phyloP scores from a whole-genome alignment of 2,797 vertebrate genomes.

The Sternarchorhynchus goeldii region DNA sequence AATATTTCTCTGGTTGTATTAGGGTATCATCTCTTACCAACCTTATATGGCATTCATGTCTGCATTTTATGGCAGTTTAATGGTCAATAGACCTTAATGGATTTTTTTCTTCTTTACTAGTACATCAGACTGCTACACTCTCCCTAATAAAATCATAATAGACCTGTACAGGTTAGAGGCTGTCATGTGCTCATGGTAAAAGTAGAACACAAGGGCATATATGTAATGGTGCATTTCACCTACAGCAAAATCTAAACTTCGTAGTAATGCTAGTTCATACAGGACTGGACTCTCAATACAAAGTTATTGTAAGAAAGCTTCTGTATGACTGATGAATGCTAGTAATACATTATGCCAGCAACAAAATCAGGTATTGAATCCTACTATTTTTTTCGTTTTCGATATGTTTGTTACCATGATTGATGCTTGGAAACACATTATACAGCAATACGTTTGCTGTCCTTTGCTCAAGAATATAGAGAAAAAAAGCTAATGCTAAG shows the following conservation, averaged over 20 bases:
- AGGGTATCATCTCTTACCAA: background rate
- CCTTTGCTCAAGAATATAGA: background rate
- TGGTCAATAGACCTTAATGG: slow-evolving; percentile 3
- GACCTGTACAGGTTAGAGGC: background rate
- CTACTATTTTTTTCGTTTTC: background rate
- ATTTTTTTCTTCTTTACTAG: background rate
- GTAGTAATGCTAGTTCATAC: too few species aligned
- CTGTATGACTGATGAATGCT: slow-evolving; percentile 1
- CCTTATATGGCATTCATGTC: background rate
- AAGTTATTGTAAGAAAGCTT: slow-evolving; percentile 12
- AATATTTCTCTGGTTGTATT: slow-evolving; percentile 27
- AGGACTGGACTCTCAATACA: background rate
- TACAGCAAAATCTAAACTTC: background rate
- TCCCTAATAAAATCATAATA: background rate
- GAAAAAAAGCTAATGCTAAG: background rate
- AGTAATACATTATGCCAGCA: too few species aligned
- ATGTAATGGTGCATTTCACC: background rate
- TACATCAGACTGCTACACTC: background rate
- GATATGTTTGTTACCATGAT: background rate
- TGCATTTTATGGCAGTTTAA: background rate
- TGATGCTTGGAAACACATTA: slow-evolving; percentile 9
- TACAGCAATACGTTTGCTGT: slow-evolving; percentile 11
- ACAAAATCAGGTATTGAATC: background rate
- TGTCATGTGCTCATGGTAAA: background rate
- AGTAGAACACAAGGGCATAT: background rate